phyloP scores from a whole-genome alignment of 1,140 invertebrate genomes.

The Manduca sexta region DNA sequence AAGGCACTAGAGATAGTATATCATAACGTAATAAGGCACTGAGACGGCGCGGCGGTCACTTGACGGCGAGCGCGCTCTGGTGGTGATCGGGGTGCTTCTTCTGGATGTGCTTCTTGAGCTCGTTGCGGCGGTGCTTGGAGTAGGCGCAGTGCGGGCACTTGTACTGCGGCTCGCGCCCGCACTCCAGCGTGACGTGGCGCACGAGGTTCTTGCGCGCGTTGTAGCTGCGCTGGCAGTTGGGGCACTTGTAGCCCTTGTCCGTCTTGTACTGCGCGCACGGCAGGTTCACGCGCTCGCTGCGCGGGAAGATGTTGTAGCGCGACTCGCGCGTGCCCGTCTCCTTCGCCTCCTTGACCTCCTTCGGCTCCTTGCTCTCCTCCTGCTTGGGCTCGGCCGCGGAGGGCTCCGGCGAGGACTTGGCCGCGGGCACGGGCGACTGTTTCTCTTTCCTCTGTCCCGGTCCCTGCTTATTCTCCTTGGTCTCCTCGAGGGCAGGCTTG shows the following conservation, averaged over 20 bases:
- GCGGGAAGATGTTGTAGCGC: conserved; percentile 42
- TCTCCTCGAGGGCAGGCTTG: conserved; percentile 20
- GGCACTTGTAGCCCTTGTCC: conserved; percentile 63
- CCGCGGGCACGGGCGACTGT: background rate
- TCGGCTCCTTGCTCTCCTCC: background rate
- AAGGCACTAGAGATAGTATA: conserved; percentile 37
- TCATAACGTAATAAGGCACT: too few relatives aligned
- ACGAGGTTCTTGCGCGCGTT: conserved; percentile 76
- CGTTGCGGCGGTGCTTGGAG: conserved; percentile 70
- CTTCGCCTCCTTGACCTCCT: conserved; percentile 8
- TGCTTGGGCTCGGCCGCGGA: conserved; percentile 3
- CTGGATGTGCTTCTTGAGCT: conserved; percentile 74
- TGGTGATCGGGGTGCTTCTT: conserved; percentile 63
- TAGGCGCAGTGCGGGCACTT: conserved; percentile 76
- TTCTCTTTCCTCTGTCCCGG: background rate
- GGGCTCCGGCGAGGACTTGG: conserved; percentile 9
- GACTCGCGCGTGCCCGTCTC: conserved; percentile 9
- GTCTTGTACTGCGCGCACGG: conserved; percentile 64
- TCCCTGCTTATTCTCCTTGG: conserved; percentile 41
- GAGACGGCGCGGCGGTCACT: conserved; percentile 12
- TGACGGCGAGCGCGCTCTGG: conserved; percentile 11
- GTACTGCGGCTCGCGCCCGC: conserved; percentile 79
- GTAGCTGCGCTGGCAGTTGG: conserved; percentile 74
- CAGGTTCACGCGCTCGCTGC: conserved; percentile 26
- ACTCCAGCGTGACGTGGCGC: conserved; percentile 79